Base-by-base conservation (phyloP, 92 coral and sea anemone genomes). In the Galaxea fascicularis region DNA sequence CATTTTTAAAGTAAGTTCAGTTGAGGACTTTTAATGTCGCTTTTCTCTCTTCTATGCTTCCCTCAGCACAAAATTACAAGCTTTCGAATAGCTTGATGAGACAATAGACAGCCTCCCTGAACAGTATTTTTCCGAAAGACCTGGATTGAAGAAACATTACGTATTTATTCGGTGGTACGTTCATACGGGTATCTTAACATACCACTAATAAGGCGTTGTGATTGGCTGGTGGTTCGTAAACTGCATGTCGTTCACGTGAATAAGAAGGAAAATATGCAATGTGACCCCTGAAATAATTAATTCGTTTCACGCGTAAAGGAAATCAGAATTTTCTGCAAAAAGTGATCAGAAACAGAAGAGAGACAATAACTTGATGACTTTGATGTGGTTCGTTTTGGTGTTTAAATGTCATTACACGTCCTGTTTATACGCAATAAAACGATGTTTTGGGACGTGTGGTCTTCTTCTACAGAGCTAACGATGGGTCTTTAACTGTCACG, bases 11-110 rank as follows among this genome's bases (percentile, higher is more conserved):
- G 31, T 51, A 66, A 53, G 76, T 30, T 65, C 85, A 26, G 30
- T 22, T 25, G 85, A 66, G 76, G 85, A 67, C 51, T 9, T 45
- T 52, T 67, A 67, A 80, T 80, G 85, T 28, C 76, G 85, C 52
- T 24, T 9, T 41, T 63, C 20, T 63, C 20, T 65, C 62, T 78
- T 78, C 83, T 78, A 28, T 78, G 69, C 46, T 59, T 78, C 45
- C 20, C 27, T 14, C 58, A 27, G 17, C 83, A 28, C 73, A 78
- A 28, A 78, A 46, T 78, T 46, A 22, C 31, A 80, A 31, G 65
- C 85, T n/a, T 80, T 66, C 54, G 28, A 22, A 41, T 44, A 45
- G 73, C 83, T 63, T 10, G n/a, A 7, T 44, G 25, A 49, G 47
- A 79, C 74, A 47, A 0, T 52, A 10, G 0, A 13, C 57, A 18